Percentiles rank a stretch among this genome's conserved stretches.
These are phyloP conservation scores for Zele albiditarsus DNA, from an alignment of 2,888 invertebrate species.

Conservation along the genomic window DNA sequence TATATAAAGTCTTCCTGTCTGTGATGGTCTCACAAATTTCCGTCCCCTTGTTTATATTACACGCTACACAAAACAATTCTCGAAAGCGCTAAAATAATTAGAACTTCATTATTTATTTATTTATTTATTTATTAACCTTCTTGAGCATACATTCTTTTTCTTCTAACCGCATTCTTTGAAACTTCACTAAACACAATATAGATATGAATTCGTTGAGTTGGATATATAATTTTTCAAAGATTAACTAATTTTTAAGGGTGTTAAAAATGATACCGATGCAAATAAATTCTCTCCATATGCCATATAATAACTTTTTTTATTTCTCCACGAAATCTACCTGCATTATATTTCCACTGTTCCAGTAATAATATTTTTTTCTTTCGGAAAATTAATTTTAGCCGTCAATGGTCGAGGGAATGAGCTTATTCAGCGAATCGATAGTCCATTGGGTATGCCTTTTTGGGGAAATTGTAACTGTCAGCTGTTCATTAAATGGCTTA, in stretches of 20 bases:
- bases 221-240: no score
- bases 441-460: background rate
- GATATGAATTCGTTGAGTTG: no score
- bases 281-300: no score
- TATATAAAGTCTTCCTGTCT: slow-evolving; percentile 47
- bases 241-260: no score
- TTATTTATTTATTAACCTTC: background rate
- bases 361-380: background rate
- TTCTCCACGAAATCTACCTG: no score
- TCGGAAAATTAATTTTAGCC: background rate
- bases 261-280: no score
- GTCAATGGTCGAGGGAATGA: background rate
- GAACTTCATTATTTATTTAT: slow-evolving; percentile 41
- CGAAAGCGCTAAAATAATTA: slow-evolving; percentile 57
- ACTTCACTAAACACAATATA: no score
- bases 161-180: no score
- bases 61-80: slow-evolving; percentile 60
- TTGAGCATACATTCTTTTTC: background rate
- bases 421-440: slow-evolving; percentile 13
- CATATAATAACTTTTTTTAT: no score
- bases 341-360: background rate
- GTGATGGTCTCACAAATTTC: slow-evolving; percentile 35
- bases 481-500: background rate
- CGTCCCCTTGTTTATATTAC: slow-evolving; percentile 60
- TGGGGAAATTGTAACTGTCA: background rate